Conservation (phyloP, 2,113 vertebrate species). For the Hemichromis elongatus region DNA sequence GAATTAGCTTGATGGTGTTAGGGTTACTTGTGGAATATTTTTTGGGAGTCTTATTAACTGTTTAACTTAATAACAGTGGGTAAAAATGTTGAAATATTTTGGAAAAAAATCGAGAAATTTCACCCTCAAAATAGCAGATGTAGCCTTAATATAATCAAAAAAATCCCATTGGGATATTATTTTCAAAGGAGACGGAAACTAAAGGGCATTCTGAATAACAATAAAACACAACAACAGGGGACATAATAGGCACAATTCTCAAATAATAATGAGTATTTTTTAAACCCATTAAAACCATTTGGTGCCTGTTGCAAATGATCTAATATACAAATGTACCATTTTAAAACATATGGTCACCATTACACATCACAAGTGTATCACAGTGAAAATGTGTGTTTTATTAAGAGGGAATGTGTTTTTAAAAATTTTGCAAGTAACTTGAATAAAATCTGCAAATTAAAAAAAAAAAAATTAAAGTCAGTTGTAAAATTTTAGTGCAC, state of each 20-base stretch:
- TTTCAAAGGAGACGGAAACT: not conserved
- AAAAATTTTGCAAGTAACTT: not conserved
- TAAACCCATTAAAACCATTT: not conserved
- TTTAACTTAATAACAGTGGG: not conserved
- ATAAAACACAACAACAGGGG: not conserved
- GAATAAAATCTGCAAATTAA: not conserved
- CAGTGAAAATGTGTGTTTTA: not conserved
- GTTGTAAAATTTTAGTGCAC: not conserved
- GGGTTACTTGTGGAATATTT: not conserved
- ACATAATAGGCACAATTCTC: not conserved
- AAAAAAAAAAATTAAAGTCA: not conserved
- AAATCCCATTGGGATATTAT: not conserved
- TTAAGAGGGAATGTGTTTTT: not conserved
- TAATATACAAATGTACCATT: not conserved
- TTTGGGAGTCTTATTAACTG: not conserved
- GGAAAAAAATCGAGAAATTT: not conserved
- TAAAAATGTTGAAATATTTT: not conserved
- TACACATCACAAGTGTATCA: not conserved
- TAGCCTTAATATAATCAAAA: not conserved
- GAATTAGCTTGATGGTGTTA: not conserved
- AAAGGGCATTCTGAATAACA: not conserved
- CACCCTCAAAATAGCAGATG: not conserved
- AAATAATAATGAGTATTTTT: not conserved
- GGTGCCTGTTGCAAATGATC: not conserved
- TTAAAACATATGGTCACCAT: not conserved